These are phyloP conservation scores for Crax fasciolata DNA, from an alignment of 2,797 vertebrate species.

Conservation along the genomic window DNA sequence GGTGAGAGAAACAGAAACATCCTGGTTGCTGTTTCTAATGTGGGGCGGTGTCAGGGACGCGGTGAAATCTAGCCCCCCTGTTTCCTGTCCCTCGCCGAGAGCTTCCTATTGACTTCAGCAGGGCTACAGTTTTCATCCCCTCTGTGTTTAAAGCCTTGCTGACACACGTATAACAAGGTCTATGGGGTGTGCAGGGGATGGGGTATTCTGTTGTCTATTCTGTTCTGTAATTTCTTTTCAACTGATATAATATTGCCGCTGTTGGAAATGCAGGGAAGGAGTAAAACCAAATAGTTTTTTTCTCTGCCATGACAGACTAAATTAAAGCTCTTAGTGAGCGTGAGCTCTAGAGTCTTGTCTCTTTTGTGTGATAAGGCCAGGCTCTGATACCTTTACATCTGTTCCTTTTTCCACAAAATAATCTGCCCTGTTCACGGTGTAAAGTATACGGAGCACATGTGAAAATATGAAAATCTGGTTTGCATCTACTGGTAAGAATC, in stretches of 20 bases:
- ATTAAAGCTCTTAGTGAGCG: conserved; percentile 71
- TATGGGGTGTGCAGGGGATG: not conserved
- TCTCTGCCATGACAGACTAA: conserved; percentile 18
- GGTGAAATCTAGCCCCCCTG: not conserved
- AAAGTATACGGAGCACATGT: not conserved
- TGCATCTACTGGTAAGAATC: conserved; percentile 40
- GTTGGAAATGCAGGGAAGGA: conserved; percentile 41
- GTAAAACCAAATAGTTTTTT: conserved; percentile 61
- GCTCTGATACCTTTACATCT: not conserved
- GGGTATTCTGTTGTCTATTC: not conserved
- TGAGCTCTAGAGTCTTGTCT: conserved; percentile 47
- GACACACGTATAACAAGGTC: not conserved
- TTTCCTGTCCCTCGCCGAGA: not conserved
- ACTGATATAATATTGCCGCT: not conserved
- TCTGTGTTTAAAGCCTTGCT: not conserved
- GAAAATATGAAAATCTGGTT: conserved; percentile 29
- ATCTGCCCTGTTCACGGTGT: not conserved
- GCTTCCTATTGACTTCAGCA: not conserved
- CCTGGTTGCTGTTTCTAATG: not conserved
- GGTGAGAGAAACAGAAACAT: not conserved
- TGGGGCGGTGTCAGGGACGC: not conserved
- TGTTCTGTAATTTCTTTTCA: not conserved
- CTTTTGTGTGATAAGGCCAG: conserved; percentile 46
- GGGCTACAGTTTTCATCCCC: not conserved
- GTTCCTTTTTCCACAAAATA: not conserved